These are phyloP conservation scores for Augochlora pura DNA, from an alignment of 1,140 invertebrate species.

Conservation along the genomic window DNA sequence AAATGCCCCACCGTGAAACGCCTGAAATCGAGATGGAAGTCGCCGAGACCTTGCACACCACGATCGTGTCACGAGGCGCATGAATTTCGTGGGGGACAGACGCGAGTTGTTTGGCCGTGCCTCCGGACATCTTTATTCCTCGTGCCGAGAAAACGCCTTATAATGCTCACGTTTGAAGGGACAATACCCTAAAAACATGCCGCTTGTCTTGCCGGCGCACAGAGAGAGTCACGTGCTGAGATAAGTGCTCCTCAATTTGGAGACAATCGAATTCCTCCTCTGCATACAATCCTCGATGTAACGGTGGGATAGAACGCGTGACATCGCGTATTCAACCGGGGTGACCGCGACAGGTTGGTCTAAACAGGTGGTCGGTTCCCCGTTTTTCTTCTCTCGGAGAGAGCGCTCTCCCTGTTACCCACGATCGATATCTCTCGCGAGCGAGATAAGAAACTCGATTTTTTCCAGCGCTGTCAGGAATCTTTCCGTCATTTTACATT, in stretches of 20 bases:
- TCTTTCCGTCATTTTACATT: no score
- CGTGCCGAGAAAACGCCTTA: slow-evolving; percentile 10
- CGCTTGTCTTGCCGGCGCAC: background rate
- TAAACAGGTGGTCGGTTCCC: slow-evolving; percentile 34
- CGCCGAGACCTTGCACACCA: background rate
- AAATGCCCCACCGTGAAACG: no score
- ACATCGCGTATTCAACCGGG: slow-evolving; percentile 37
- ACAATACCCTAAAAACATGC: background rate
- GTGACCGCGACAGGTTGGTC: slow-evolving; percentile 26
- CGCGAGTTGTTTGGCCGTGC: background rate
- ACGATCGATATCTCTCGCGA: background rate
- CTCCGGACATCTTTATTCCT: slow-evolving; percentile 4
- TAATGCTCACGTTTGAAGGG: slow-evolving; percentile 6
- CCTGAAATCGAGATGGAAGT: background rate
- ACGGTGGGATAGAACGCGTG: slow-evolving; percentile 47
- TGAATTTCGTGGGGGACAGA: background rate
- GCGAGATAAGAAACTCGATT: no score
- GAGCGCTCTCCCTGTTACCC: background rate
- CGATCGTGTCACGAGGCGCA: no score
- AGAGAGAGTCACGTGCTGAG: slow-evolving; percentile 37
- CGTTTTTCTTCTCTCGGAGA: background rate
- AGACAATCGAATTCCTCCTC: slow-evolving; percentile 52
- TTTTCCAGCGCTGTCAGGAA: no score
- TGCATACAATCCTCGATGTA: slow-evolving; percentile 45
- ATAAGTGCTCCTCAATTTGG: slow-evolving; percentile 56